Percentiles rank a stretch among this genome's conserved stretches.
phyloP scores from a whole-genome alignment of 2,113 vertebrate genomes.

The Gasterosteus nipponicus region DNA sequence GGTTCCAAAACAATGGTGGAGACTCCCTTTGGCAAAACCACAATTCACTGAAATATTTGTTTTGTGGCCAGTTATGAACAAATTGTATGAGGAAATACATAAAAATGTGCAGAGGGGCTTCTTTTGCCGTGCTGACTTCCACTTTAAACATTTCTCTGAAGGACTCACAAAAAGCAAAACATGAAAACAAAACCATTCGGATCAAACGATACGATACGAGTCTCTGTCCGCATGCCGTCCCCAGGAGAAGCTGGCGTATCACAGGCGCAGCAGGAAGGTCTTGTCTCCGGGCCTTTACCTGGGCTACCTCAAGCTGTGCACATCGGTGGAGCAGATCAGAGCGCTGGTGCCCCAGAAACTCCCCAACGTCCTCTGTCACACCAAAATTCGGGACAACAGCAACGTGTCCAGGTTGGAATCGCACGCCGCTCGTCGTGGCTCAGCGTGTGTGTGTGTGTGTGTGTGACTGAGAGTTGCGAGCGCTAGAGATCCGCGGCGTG shows the following conservation, averaged over 20 bases:
- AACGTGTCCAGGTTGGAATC: slow-evolving; percentile 87
- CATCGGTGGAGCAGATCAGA: slow-evolving; percentile 91
- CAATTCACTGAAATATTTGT: slow-evolving; percentile 71
- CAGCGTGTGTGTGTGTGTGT: neutral
- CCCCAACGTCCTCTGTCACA: slow-evolving; percentile 90
- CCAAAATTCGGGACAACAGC: slow-evolving; percentile 89
- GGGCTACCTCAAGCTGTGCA: slow-evolving; percentile 92
- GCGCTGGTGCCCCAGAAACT: slow-evolving; percentile 89
- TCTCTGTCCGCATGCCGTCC: slow-evolving; percentile 29
- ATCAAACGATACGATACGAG: neutral
- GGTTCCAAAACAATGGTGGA: slow-evolving; percentile 69
- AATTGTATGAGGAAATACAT: slow-evolving; percentile 66
- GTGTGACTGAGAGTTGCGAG: neutral
- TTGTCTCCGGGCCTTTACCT: slow-evolving; percentile 88
- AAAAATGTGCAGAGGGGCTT: slow-evolving; percentile 54
- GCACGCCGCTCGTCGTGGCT: neutral
- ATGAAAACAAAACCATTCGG: slow-evolving; percentile 21
- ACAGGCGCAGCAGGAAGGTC: slow-evolving; percentile 85
- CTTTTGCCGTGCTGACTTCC: slow-evolving; percentile 34
- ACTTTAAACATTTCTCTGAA: slow-evolving; percentile 35
- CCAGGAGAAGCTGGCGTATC: slow-evolving; percentile 91
- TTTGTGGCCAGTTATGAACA: slow-evolving; percentile 67
- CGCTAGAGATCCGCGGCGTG: neutral
- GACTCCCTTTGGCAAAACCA: slow-evolving; percentile 62
- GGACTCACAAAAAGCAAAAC: neutral